Percentiles rank a stretch among this genome's conserved stretches.
These are phyloP conservation scores for Diacarnus erythraeanus DNA, from an alignment of 37 sponge, comb jelly and placozoan species.

Conservation along the genomic window DNA sequence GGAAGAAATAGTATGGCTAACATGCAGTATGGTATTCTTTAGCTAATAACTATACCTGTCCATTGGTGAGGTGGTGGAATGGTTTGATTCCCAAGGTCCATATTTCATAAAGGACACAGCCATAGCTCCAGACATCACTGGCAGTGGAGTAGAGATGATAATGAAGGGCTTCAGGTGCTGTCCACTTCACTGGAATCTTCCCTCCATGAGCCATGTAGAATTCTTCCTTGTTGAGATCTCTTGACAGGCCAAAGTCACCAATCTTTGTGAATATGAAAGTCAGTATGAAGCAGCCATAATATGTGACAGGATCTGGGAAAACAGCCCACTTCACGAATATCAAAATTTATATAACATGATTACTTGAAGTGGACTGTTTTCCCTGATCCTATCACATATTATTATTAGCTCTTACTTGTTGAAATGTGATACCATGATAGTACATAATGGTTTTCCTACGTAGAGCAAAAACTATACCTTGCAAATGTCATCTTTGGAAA, in stretches of 20 bases:
- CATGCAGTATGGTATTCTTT: not conserved
- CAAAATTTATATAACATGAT: too few relatives aligned
- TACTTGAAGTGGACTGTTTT: too few relatives aligned
- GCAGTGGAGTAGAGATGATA: slow-evolving; percentile 19
- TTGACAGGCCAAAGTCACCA: slow-evolving; percentile 23
- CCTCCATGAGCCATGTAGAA: slow-evolving; percentile 29
- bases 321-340: too few relatives aligned
- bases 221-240: not conserved
- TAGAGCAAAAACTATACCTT: too few relatives aligned
- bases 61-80: not conserved
- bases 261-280: too few relatives aligned
- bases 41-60: not conserved
- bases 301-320: too few relatives aligned
- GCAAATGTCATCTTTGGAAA: slow-evolving; percentile 10
- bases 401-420: too few relatives aligned
- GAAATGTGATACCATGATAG: too few relatives aligned
- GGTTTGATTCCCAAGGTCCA: slow-evolving; percentile 28
- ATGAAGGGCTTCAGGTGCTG: slow-evolving; percentile 29
- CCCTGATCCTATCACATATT: too few relatives aligned
- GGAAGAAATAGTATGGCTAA: not conserved
- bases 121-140: slow-evolving; percentile 51
- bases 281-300: too few relatives aligned
- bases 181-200: slow-evolving; percentile 34
- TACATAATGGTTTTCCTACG: too few relatives aligned
- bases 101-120: slow-evolving; percentile 41